Percentiles rank a stretch among this genome's conserved stretches.
Conservation (phyloP, 1,140 invertebrate species). For the Sipha flava region DNA sequence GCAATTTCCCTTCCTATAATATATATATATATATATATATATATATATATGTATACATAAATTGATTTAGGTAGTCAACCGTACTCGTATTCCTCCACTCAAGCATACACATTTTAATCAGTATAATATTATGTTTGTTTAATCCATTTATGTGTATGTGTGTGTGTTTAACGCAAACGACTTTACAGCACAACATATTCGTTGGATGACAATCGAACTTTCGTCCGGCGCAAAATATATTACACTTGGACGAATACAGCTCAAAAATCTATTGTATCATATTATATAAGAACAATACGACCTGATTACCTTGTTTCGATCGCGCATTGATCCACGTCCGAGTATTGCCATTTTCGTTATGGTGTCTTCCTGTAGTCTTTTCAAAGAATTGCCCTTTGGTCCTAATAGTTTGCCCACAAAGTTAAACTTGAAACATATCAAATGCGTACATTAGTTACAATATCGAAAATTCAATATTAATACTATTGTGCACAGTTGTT, state of each 20-base stretch:
- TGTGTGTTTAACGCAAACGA: neutral
- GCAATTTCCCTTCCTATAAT: neutral
- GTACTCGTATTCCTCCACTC: neutral
- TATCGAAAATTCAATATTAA: too few relatives aligned
- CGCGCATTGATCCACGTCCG: conserved; percentile 81
- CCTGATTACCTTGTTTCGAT: conserved; percentile 65
- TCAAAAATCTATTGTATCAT: too few relatives aligned
- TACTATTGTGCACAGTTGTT: too few relatives aligned
- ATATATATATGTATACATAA: too few relatives aligned
- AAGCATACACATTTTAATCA: neutral
- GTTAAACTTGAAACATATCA: conserved; percentile 62
- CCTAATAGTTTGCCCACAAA: conserved; percentile 87
- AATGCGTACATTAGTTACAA: neutral
- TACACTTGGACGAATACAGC: neutral
- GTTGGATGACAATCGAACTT: neutral
- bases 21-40: too few relatives aligned
- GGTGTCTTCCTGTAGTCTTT: conserved; percentile 81
- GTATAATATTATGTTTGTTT: neutral
- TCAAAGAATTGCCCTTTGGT: conserved; percentile 83
- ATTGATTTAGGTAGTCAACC: neutral
- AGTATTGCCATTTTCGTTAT: conserved; percentile 89
- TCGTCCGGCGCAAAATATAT: neutral
- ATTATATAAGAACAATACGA: neutral
- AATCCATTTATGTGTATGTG: neutral
- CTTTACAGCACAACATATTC: neutral